Evolutionary conservation across 2,797 vertebrate species (phyloP).

Genomic region (Xenopus petersii): DNA sequence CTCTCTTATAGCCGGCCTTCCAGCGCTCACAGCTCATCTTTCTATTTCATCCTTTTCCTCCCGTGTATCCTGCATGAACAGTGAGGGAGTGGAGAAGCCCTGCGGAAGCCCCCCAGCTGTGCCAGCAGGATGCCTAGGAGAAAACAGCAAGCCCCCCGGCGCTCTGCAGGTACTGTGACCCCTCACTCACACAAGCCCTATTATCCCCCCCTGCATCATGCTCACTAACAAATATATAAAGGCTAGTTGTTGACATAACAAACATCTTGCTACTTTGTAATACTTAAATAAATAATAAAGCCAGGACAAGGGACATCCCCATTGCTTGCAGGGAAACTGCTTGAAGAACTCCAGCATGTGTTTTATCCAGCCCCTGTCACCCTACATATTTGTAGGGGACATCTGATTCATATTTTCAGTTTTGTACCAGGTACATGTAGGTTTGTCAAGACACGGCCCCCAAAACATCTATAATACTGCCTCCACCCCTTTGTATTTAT

Average conservation of each 20-base stretch:
- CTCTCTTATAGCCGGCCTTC: slow-evolving; percentile 23
- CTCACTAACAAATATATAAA: slow-evolving; percentile 49
- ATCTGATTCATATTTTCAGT: too few relatives aligned
- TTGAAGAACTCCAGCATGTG: too few relatives aligned
- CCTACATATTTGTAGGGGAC: too few relatives aligned
- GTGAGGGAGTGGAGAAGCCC: slow-evolving; percentile 66
- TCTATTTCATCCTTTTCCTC: slow-evolving; percentile 46
- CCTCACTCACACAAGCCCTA: slow-evolving; percentile 45
- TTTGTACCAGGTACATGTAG: too few relatives aligned
- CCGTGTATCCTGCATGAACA: slow-evolving; percentile 77
- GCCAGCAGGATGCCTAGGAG: slow-evolving; percentile 85
- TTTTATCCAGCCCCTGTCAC: too few relatives aligned
- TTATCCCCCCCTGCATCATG: slow-evolving; percentile 15
- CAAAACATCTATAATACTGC: background rate
- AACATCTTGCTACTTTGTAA: slow-evolving; percentile 34
- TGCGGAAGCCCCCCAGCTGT: slow-evolving; percentile 81
- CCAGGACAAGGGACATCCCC: too few relatives aligned
- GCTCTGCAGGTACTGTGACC: slow-evolving; percentile 83
- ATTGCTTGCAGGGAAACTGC: too few relatives aligned
- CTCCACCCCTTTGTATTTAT: slow-evolving; percentile 11
- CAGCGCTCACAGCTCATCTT: slow-evolving; percentile 23
- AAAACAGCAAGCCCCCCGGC: slow-evolving; percentile 95
- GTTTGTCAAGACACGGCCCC: too few relatives aligned
- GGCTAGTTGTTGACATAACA: slow-evolving; percentile 38
- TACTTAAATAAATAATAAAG: background rate